Base-by-base conservation (phyloP, 2,888 invertebrate genomes). In the Drosophila ezoana region DNA sequence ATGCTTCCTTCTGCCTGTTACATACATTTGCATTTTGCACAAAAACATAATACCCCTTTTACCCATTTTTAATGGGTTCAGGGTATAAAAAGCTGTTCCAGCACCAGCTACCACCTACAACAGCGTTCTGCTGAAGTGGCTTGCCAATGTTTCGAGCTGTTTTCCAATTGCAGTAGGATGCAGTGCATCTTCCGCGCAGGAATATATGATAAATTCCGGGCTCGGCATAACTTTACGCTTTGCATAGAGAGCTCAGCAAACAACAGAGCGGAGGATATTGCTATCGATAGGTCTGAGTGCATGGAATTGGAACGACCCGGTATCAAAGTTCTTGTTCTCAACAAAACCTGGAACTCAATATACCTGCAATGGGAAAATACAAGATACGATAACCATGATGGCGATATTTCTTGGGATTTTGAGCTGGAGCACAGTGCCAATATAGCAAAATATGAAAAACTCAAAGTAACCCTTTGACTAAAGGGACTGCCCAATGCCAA, bases 291-390 rank as follows among this genome's bases (percentile, higher is more conserved):
- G 16, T 2, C 16, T 2, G 51, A 59, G n/a, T 52, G 58, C 51
- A 51, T 58, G 41, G 41, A 41, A 10, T 14, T 58, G 23, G 58
- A 49, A 5, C 40, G 20, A 0, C 33, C 41, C 10, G 58, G 51
- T 10, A 16, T 23, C 8, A 10, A 51, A 2, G 16, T 41, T 10
- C 16, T 9, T 10, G 40, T 43, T 4, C 14, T 58, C 13, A 58
- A 51, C 20, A 20, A 13, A 51, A 58, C 41, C 4, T 10, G 23
- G 11, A 41, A 13, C 14, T 51, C 58, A 10, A 58, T 58, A 14
- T 58, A 51, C 41, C 41, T 51, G 11, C 51, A 51, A 23, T 58
- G 41, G 58, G 4, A 32, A 3, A 41, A 58, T 14, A 49, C 23
- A 33, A 11, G 49, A 6, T 3, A 8, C 6, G 51, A 51, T 23